Base-by-base conservation (phyloP, 2,888 invertebrate species). In the Slavum lentiscoides region DNA sequence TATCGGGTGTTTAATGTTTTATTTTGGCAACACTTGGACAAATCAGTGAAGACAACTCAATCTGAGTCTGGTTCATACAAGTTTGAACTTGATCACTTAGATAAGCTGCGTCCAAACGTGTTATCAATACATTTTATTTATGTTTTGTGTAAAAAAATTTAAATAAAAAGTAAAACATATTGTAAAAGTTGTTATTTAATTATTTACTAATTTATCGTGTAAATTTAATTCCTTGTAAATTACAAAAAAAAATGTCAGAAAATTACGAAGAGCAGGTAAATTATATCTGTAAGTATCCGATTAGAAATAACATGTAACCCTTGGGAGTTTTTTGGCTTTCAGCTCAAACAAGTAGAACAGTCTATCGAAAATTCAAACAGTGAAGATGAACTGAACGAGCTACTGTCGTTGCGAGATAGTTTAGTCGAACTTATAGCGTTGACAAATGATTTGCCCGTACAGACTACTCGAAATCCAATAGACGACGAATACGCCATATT, bases 371-470 rank as follows among this genome's bases (percentile, higher is more conserved):
- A 85, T 23, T 87, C 88, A 17, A 84, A 87, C 88, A 82, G 88
- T 61, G 9, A 87, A 30, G 86, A 87, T 1, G 89, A 90, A 83
- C 88, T 88, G 62, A 88, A 89, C 69, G 90, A 91, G 49, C 86
- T 93, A 37, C 83, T 89, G 72, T 88, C 89, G 67, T 86, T 93
- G 17, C 89, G 90, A 84, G 88, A 89, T 37, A 91, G 93, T 85
- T 88, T 93, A 64, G 87, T 89, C 83, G 91, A 93, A 85, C 88
- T 93, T 0, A 89, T 93, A 74, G 88, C 89, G n/a, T 87, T 93
- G 61, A 93, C 93, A 0, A 88, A 89, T 85, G 91, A 92, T 84
- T 85, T 84, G 39, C 74, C 74, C 19, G 62, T 61, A 39, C 76
- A 84, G 69, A 83, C 84, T 37, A 83, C 85, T 17, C 85, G 85